Conservation (phyloP, 2,113 vertebrate species). For the Forbesichthys agassizii region DNA sequence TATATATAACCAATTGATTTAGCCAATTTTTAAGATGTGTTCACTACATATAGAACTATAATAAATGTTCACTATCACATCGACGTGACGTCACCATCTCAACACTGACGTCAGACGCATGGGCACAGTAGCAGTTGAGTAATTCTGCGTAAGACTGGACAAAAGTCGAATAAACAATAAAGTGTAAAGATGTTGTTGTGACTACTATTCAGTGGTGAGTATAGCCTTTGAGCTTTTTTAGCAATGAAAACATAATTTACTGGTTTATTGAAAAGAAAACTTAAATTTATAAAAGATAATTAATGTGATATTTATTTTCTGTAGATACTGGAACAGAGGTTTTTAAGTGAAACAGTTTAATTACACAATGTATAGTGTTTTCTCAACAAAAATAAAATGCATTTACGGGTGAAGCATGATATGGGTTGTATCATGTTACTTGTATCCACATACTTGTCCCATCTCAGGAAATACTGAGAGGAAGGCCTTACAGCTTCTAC, state of each 20-base stretch:
- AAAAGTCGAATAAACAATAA: background rate
- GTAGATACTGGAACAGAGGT: background rate
- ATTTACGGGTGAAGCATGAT: constrained; percentile 32
- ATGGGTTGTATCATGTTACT: constrained; percentile 39
- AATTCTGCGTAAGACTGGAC: too few relatives aligned
- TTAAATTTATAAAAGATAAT: too few relatives aligned
- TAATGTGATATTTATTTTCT: too few relatives aligned
- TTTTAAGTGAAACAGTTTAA: background rate
- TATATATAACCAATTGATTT: too few relatives aligned
- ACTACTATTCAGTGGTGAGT: constrained; percentile 66
- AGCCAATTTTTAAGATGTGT: too few relatives aligned
- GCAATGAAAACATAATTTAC: background rate
- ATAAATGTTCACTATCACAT: too few relatives aligned
- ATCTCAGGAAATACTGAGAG: background rate
- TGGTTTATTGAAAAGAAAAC: background rate
- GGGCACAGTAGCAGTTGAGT: background rate
- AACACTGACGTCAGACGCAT: background rate
- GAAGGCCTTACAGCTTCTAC: background rate
- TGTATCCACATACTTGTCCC: background rate
- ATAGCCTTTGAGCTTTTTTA: background rate
- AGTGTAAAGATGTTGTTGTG: constrained; percentile 63
- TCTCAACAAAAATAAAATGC: background rate
- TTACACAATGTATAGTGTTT: background rate
- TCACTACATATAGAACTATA: too few relatives aligned
- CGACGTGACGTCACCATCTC: background rate